phyloP scores from a whole-genome alignment of 2,888 invertebrate genomes.

The Ethmia dodecea region DNA sequence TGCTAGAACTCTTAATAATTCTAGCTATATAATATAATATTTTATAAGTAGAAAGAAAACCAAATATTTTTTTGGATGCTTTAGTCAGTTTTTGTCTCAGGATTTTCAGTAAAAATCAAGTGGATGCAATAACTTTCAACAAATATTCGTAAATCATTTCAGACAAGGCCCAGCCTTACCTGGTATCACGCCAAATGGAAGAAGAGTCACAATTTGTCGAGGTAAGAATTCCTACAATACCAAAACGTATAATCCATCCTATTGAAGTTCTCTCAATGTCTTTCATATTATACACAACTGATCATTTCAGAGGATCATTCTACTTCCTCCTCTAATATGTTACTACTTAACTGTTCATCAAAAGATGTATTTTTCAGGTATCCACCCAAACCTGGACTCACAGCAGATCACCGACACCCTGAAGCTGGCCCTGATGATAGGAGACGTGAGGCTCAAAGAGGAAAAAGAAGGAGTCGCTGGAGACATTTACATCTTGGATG shows the following conservation, averaged over 20 bases:
- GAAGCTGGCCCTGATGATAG: constrained; percentile 90
- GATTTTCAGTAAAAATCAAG: too few species aligned
- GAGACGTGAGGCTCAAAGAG: constrained; percentile 86
- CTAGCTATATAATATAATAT: too few species aligned
- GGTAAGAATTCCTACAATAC: constrained; percentile 57
- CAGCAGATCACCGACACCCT: constrained; percentile 85
- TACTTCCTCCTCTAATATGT: too few species aligned
- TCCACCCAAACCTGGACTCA: constrained; percentile 80
- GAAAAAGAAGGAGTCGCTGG: constrained; percentile 89
- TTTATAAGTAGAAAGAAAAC: too few species aligned
- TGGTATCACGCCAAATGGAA: constrained; percentile 87
- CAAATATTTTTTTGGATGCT: too few species aligned
- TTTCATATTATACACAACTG: too few species aligned
- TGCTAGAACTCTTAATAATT: too few species aligned
- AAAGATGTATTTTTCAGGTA: constrained; percentile 40
- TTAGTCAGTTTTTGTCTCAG: too few species aligned
- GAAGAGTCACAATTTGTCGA: constrained; percentile 83
- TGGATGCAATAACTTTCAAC: background rate
- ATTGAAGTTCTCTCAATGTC: too few species aligned
- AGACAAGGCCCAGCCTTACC: constrained; percentile 88
- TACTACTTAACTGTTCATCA: too few species aligned
- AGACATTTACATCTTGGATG: constrained; percentile 89
- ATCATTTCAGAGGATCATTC: too few species aligned
- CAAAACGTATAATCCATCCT: too few species aligned
- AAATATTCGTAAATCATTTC: constrained; percentile 27